Percentiles rank a stretch among this genome's conserved stretches.
Evolutionary conservation across 2,888 invertebrate species (phyloP).

Genomic region (Apeira syringaria): DNA sequence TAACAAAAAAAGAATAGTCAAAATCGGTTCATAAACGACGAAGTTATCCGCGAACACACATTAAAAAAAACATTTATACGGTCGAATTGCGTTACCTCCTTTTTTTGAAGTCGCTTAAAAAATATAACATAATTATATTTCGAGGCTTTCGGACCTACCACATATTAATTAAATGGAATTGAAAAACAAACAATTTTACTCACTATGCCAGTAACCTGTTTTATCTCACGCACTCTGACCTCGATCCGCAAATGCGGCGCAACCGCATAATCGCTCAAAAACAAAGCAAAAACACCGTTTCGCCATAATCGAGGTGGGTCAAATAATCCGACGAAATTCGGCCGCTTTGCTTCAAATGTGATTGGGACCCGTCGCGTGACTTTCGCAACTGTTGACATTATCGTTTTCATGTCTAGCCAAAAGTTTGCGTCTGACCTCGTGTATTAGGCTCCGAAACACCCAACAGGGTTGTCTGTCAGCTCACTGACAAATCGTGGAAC

Average conservation of each 20-base stretch:
- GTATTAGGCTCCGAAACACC: constrained; percentile 33
- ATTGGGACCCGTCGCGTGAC: constrained; percentile 67
- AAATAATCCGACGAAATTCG: constrained; percentile 57
- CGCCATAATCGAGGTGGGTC: constrained; percentile 54
- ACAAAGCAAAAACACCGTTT: constrained; percentile 47
- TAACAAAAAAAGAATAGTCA: no score
- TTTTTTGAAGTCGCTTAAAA: no score
- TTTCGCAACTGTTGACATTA: constrained; percentile 73
- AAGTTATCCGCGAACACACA: no score
- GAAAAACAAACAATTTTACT: constrained; percentile 12
- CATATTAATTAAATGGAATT: background rate
- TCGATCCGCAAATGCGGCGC: constrained; percentile 38
- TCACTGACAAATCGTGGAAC: background rate
- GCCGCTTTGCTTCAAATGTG: constrained; percentile 62
- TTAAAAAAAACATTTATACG: no score
- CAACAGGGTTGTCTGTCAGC: constrained; percentile 18
- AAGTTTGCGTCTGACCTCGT: constrained; percentile 73
- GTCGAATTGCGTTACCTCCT: no score
- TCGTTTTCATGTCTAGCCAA: constrained; percentile 72
- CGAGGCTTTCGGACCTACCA: no score
- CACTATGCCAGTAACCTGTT: constrained; percentile 25
- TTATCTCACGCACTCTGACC: constrained; percentile 51
- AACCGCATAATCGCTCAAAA: constrained; percentile 47
- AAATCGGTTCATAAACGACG: no score
- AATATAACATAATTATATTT: no score